Evolutionary conservation across 35 echinoderm and acorn worm species (phyloP), one percentile per base, ranked within the genome.

Genomic region (Stichopus chloronotus): DNA sequence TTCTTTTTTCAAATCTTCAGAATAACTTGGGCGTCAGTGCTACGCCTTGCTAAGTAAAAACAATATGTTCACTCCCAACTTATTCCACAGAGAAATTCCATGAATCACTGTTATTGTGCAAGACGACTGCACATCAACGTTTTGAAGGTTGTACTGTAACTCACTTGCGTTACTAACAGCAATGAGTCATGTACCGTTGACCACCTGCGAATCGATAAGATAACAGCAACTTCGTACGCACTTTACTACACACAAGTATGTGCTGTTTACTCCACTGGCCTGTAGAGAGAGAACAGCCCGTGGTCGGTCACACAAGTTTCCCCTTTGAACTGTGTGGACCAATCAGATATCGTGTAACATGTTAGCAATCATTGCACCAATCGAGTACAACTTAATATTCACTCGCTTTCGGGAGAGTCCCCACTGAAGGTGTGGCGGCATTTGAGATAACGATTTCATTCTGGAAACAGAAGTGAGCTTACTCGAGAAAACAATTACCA

Each of bases 271-370:
- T 11, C 5, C 25, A 77, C 72, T 7, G 5, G 25, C 72, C 30
- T 43, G 30, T 43, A 43, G 30, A 17, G 72, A 24, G 14, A 76
- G 16, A n/a, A n/a, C 19, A 76, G 72, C 21, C 6, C 23, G 23
- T 43, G 9, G 76, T 9, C 21, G 21, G 21, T 52, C 57, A 20
- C 8, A 85, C 8, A 23, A 85, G 52, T 21, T 85, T 85, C 82
- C 82, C 57, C 82, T 85, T 85, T 85, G 56, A 85, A 85, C 82
- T 85, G 56, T 85, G 8, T 85, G 5, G 8, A n/a, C 82, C 82
- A 85, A 85, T 85, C 82, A 85, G 55, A 85, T 4, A 14, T 58
- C 19, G 9, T 25, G 6, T 85, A 58, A 58, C 6, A 85, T 85
- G 54, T 7, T 9, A 23, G 19, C 8, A 5, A 57, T 7, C 19